Evolutionary conservation across 2,113 vertebrate genomes (phyloP), one percentile per base, ranked within the genome.

Genomic region (Saccopteryx leptura): DNA sequence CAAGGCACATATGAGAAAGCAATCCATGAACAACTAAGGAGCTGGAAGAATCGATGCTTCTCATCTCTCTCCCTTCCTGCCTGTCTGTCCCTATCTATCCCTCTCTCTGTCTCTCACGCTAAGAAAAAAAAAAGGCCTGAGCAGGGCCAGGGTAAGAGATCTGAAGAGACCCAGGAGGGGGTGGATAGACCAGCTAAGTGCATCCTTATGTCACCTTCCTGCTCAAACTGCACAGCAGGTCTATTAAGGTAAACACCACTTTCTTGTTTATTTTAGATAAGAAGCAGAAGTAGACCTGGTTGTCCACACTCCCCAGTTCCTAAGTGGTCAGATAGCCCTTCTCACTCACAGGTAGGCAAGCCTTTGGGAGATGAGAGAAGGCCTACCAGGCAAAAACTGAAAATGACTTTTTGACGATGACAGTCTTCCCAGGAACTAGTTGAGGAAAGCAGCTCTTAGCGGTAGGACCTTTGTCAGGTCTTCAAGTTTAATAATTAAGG

Each of bases 141-240:
- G 39, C 39, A 39, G 39, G 39, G 39, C 39, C 39, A 39, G 39
- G 39, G 39, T 39, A 39, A 39, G 39, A 39, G 39, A 39, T 39
- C 39, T 39, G 39, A 39, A 39, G 39, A 39, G 39, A 39, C 39
- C 39, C 39, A 39, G 39, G 58, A 48, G 33, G 3, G 1, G 8
- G 4, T 48, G n/a, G 17, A 5, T 11, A 7, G 76, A 26, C 5
- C 11, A 0, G 39, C 18, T 14, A 9, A 28, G 69, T 4, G 5
- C 50, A 14, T n/a, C 7, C 3, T 17, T 1, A 0, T 4, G 4
- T 33, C 28, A 26, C 56, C 93, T 66, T 9, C 2, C 63, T 4
- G 65, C 18, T 46, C 31, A 3, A 12, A 48, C 93, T 68, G 39
- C 54, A 1, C 60, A 15, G 46, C 33, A 28, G 61, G 54, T 28